Base-by-base conservation (phyloP, 2,797 vertebrate species). In the Sciaenops ocellatus region DNA sequence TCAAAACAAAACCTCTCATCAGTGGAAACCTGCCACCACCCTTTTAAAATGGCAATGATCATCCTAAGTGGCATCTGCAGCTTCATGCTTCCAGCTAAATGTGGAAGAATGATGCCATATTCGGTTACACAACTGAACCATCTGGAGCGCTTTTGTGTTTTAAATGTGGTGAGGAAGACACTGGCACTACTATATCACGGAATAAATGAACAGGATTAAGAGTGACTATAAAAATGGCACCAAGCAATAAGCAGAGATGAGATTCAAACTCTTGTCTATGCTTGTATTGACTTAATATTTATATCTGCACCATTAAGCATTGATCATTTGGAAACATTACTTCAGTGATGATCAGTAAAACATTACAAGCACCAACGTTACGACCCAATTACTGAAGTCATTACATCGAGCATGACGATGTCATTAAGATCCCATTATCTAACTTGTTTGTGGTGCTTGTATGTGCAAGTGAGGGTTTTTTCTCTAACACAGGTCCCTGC, bases 21-120 rank as follows among this genome's bases (percentile, higher is more conserved):
- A 78, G 84, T 73, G 78, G 76, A 87, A 92, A 88, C 67, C 80
- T 84, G 85, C 87, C 83, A 85, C 44, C 71, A 63, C 51, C 71
- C 70, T 60, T 87, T 89, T 67, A 90, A 93, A 91, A 89, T 63
- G 78, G 79, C 78, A 85, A 62, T 51, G 70, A 91, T 91, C 83
- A 88, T 90, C 85, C 81, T 77, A 87, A 84, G 79, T 86, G 90
- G 89, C 90, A 92, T 93, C 90, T 93, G 90, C 73, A 30, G 83
- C 70, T 30, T 79, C 38, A 6, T 64, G 85, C 85, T 86, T 86
- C 78, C 76, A 89, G 90, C 87, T 83, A 78, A 87, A 89, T 85
- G 75, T 79, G 59, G 78, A 75, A 82, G 83, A 84, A 76, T 24
- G 64, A 87, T 85, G 73, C 89, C 81, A 85, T 77, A 77, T 87